Base-by-base conservation (phyloP, 1,140 invertebrate species). In the Cataglyphis hispanica region DNA sequence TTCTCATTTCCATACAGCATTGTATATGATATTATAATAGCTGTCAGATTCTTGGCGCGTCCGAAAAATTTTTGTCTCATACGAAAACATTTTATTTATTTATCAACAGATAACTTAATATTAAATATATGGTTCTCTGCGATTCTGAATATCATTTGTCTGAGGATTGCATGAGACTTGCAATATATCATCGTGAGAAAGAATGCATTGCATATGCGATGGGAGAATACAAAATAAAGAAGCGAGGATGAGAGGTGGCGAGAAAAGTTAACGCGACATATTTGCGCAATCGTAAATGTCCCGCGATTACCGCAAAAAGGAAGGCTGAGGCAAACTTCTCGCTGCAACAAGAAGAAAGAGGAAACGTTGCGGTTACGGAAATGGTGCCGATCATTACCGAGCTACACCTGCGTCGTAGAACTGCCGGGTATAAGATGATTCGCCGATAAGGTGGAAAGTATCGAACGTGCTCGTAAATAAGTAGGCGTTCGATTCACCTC, bases 361-460 rank as follows among this genome's bases (percentile, higher is more conserved):
- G 50, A 80, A 66, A 66, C 16, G 50, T 53, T 27, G 50, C 66
- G 66, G 78, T 81, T 72, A 81, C 34, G 46, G 50, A 67, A 67
- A 66, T 43, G 84, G 46, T 78, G 74, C 34, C 74, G 74, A 80
- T 66, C 74, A 78, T 66, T 75, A 83, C 37, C 37, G 40, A 10
- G 78, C 10, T 74, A 25, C 78, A 83, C 53, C 78, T 83, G 67
- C 67, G 67, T 74, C 60, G 56, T 40, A 56, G 40, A 74, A 83
- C 67, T 83, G 78, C 67, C 78, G 78, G 78, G 78, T 83, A 83
- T 72, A 83, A 83, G 78, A 83, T 83, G 78, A 83, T 83, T 60
- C 53, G 19, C 53, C 67, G 78, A 83, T 83, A 83, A 74, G 16
- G 40, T 34, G 78, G 37, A 74, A 72, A 72, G 25, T 74, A 83